These are phyloP conservation scores for Ivindomyrus marchei DNA, from an alignment of 2,113 vertebrate species.

Conservation along the genomic window DNA sequence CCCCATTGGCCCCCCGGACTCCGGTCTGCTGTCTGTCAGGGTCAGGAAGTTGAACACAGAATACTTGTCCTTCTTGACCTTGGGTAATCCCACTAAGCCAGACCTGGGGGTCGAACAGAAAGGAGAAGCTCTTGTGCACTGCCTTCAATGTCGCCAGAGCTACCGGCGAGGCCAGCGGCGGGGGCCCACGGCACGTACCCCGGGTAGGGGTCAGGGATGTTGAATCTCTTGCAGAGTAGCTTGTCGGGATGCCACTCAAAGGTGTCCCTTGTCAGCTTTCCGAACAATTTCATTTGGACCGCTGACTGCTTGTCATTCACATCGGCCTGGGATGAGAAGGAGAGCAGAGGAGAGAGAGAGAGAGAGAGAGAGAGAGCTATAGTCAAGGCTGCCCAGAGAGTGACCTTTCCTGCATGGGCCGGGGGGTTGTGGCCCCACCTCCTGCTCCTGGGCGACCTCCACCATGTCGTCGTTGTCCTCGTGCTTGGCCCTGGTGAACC, in stretches of 20 bases:
- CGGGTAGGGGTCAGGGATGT: conserved; percentile 83
- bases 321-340: conserved; percentile 58
- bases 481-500: conserved; percentile 73
- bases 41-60: conserved; percentile 94
- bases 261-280: conserved; percentile 79
- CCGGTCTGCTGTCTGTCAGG: conserved; percentile 53
- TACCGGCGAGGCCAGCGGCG: neutral
- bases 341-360: neutral
- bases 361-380: neutral
- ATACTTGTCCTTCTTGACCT: conserved; percentile 90
- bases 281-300: conserved; percentile 94
- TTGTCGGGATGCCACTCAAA: conserved; percentile 93
- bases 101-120: conserved; percentile 58
- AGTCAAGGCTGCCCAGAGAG: neutral
- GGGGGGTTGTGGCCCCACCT: conserved; percentile 53
- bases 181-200: conserved; percentile 59
- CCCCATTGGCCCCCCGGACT: conserved; percentile 29
- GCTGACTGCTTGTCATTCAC: conserved; percentile 73
- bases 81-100: conserved; percentile 73
- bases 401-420: neutral
- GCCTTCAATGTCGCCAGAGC: neutral
- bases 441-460: conserved; percentile 71
- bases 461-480: conserved; percentile 71
- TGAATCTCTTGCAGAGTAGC: conserved; percentile 90
- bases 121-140: neutral